Conservation (phyloP, 2,888 invertebrate genomes). For the Rhagonycha fulva region DNA sequence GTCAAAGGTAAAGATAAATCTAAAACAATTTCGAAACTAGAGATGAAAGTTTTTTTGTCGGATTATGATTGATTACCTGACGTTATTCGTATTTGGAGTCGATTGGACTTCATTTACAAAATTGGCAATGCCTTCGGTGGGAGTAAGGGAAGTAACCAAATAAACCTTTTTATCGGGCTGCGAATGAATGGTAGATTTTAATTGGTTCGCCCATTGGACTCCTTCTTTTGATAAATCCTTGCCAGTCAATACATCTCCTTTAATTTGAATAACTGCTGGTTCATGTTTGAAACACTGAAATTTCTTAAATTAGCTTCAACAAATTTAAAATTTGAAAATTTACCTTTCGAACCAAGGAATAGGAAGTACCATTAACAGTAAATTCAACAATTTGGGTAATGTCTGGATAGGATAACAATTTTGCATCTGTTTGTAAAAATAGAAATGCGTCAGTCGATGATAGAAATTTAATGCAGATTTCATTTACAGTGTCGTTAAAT, state of each 20-base stretch:
- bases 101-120: constrained; percentile 44
- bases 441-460: constrained; percentile 44
- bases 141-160: constrained; percentile 44
- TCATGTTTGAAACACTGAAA: constrained; percentile 22
- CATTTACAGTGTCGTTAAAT: constrained; percentile 41
- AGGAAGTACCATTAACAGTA: constrained; percentile 38
- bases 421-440: constrained; percentile 41
- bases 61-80: constrained; percentile 30
- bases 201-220: constrained; percentile 45
- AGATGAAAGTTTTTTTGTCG: background rate
- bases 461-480: constrained; percentile 44
- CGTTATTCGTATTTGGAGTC: constrained; percentile 37
- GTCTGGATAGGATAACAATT: constrained; percentile 34
- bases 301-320: background rate
- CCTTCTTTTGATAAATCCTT: constrained; percentile 46
- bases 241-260: constrained; percentile 44
- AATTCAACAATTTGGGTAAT: constrained; percentile 44
- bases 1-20: constrained; percentile 65
- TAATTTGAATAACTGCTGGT: constrained; percentile 40
- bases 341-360: constrained; percentile 48
- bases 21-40: constrained; percentile 1
- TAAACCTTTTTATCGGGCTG: constrained; percentile 38
- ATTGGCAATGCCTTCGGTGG: constrained; percentile 48
- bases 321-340: background rate
- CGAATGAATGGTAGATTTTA: constrained; percentile 37